Evolutionary conservation across 2,888 invertebrate genomes (phyloP).

Genomic region (Ichneumoninae sp.): DNA sequence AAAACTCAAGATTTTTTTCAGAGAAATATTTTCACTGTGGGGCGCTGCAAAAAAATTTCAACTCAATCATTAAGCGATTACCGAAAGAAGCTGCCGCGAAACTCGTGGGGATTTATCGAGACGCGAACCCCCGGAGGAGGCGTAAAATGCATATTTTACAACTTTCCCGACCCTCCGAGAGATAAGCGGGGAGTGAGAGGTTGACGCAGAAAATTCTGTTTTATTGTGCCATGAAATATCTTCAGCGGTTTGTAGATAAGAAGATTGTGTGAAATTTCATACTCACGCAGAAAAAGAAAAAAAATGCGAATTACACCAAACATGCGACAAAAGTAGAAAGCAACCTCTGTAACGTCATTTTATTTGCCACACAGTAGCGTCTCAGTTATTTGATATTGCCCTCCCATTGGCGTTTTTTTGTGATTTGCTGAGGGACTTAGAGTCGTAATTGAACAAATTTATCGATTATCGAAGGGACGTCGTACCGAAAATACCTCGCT

Average conservation of each 20-base stretch:
- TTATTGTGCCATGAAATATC: background rate
- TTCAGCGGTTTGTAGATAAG: background rate
- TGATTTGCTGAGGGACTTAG: background rate
- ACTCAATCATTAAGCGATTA: background rate
- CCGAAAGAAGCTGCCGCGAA: background rate
- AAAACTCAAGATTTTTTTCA: background rate
- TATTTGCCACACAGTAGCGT: background rate
- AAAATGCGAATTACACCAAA: background rate
- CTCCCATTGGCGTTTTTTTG: background rate
- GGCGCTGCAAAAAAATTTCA: background rate
- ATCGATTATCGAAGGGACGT: background rate
- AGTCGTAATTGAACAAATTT: constrained; percentile 1
- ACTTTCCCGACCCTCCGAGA: background rate
- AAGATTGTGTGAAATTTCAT: background rate
- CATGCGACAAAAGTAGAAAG: background rate
- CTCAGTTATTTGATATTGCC: background rate
- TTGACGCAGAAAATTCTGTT: background rate
- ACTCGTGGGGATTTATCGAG: background rate
- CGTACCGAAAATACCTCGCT: no score
- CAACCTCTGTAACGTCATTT: background rate
- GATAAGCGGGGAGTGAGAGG: background rate
- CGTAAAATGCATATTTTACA: background rate
- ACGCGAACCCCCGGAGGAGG: background rate
- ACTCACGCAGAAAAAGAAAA: background rate
- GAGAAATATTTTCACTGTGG: background rate